phyloP scores from a whole-genome alignment of 2,797 vertebrate species.

The Urocyon cinereoargenteus region DNA sequence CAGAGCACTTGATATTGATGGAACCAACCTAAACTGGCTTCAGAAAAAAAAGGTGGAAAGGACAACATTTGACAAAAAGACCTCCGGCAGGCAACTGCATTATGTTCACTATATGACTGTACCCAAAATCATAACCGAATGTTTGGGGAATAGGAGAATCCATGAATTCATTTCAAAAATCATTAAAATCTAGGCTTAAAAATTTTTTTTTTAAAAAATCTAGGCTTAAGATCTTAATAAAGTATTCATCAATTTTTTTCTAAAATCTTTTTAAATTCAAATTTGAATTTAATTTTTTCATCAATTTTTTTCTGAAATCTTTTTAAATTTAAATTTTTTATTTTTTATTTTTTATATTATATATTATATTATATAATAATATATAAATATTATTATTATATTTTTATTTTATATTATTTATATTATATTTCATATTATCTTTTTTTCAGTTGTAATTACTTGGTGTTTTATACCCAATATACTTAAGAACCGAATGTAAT shows the following conservation, averaged over 20 bases:
- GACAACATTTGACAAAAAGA: slow-evolving; percentile 82
- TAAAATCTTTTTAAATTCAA: neutral
- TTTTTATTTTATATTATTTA: slow-evolving; percentile 44
- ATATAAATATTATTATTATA: too few species aligned
- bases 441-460: slow-evolving; percentile 58
- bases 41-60: slow-evolving; percentile 90
- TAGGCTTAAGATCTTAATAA: slow-evolving; percentile 35
- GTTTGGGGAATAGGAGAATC: neutral
- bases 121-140: slow-evolving; percentile 45
- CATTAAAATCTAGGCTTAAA: slow-evolving; percentile 43
- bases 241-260: neutral
- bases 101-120: neutral
- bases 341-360: neutral
- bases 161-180: slow-evolving; percentile 57
- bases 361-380: too few species aligned
- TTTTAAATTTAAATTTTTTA: neutral
- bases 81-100: neutral
- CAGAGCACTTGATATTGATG: slow-evolving; percentile 94
- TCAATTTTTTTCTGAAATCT: neutral
- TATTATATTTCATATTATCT: slow-evolving; percentile 62
- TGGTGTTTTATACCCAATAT: neutral
- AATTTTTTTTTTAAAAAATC: slow-evolving; percentile 3
- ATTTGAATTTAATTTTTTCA: neutral
- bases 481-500: neutral
- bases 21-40: slow-evolving; percentile 93